A percentile compares a stretch with the other conserved stretches of the same genome.
These are phyloP conservation scores for Pseudois nayaur DNA, from an alignment of 2,113 vertebrate species.

Conservation along the genomic window DNA sequence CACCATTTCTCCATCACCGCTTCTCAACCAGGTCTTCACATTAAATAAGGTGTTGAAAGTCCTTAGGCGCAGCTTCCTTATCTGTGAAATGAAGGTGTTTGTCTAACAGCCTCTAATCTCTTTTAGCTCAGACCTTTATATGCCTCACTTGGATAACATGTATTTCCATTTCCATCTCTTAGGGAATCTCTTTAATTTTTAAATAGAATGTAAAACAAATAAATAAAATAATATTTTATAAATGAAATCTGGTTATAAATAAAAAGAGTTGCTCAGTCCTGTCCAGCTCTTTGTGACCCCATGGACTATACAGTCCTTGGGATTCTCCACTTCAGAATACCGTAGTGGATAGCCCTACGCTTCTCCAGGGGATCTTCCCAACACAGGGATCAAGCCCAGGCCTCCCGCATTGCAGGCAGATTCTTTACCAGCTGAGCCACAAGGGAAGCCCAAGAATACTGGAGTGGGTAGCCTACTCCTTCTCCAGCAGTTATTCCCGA, in stretches of 20 bases:
- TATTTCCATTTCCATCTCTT: neutral
- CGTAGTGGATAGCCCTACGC: neutral
- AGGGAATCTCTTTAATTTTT: neutral
- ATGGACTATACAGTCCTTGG: neutral
- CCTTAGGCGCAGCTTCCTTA: neutral
- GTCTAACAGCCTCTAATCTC: neutral
- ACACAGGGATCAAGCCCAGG: neutral
- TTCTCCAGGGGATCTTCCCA: neutral
- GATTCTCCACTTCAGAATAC: neutral
- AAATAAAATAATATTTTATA: neutral
- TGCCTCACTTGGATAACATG: neutral
- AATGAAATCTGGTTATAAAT: neutral
- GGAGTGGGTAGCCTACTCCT: neutral
- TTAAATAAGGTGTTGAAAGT: neutral
- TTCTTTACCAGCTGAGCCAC: neutral
- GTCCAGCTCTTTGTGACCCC: neutral
- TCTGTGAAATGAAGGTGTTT: neutral
- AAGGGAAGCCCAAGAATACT: neutral
- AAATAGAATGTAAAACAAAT: neutral
- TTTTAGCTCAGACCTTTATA: neutral
- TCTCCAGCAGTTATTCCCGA: rapidly evolving
- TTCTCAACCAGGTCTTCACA: neutral
- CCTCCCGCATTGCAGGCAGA: neutral
- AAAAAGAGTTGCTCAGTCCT: neutral
- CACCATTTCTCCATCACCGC: neutral